Conservation (phyloP, 2,888 invertebrate species). For the Bembecia ichneumoniformis region DNA sequence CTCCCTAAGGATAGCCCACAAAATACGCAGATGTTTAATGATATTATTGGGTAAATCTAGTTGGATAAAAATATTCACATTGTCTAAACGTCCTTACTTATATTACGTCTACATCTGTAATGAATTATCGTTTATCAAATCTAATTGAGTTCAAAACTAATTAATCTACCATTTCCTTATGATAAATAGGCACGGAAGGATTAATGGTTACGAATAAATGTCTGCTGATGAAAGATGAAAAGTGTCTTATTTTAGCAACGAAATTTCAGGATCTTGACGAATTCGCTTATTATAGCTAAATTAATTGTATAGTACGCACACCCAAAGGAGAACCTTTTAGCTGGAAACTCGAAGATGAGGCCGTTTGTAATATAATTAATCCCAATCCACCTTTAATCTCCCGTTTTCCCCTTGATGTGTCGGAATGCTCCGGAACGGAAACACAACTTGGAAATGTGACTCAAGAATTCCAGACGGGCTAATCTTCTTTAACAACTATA, state of each 20-base stretch:
- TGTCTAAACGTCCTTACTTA: not conserved
- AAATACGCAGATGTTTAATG: constrained; percentile 42
- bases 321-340: constrained; percentile 28
- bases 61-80: constrained; percentile 5
- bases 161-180: too few relatives aligned
- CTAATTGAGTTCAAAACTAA: too few relatives aligned
- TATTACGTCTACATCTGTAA: not conserved
- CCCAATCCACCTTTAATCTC: constrained; percentile 34
- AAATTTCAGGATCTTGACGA: constrained; percentile 33
- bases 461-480: not conserved
- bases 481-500: too few relatives aligned
- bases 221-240: constrained; percentile 4
- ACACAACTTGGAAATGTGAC: not conserved
- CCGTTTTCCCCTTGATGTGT: constrained; percentile 22
- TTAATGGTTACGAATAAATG: too few relatives aligned
- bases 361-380: constrained; percentile 47
- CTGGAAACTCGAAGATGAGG: constrained; percentile 26
- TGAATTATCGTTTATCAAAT: too few relatives aligned
- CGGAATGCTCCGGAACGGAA: not conserved
- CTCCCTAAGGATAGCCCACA: constrained; percentile 35
- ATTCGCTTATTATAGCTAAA: constrained; percentile 38
- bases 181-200: too few relatives aligned
- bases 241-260: constrained; percentile 20
- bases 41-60: constrained; percentile 17
- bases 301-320: constrained; percentile 31